phyloP scores from a whole-genome alignment of 2,888 invertebrate species.

The Parnassius smintheus region DNA sequence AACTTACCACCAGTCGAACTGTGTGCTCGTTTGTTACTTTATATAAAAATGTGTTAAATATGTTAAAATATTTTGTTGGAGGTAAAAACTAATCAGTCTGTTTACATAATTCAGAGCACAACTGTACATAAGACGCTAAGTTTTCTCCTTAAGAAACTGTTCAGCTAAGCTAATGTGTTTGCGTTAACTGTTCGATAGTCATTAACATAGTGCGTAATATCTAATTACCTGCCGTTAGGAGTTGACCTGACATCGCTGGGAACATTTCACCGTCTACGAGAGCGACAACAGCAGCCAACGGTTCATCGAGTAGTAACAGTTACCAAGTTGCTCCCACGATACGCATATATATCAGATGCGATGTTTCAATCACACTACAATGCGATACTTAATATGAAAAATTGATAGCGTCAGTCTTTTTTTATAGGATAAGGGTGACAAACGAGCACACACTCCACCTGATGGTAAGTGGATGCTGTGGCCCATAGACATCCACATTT shows the following conservation, averaged over 20 bases:
- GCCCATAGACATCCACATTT: no score
- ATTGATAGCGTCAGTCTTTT: no score
- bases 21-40: no score
- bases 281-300: slow-evolving; percentile 29
- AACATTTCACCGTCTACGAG: slow-evolving; percentile 26
- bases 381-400: no score
- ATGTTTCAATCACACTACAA: no score
- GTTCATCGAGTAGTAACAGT: slow-evolving; percentile 29
- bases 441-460: no score
- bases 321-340: slow-evolving; percentile 33
- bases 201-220: slow-evolving; percentile 28
- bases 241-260: slow-evolving; percentile 27
- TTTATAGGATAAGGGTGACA: no score
- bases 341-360: not conserved
- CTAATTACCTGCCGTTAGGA: slow-evolving; percentile 26
- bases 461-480: no score
- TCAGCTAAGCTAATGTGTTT: slow-evolving; percentile 24
- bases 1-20: no score
- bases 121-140: slow-evolving; percentile 11
- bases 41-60: slow-evolving; percentile 1
- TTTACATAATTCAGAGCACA: slow-evolving; percentile 7
- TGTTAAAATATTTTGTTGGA: slow-evolving; percentile 11
- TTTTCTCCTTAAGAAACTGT: slow-evolving; percentile 9
- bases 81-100: slow-evolving; percentile 3
- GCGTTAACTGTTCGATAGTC: slow-evolving; percentile 26